Evolutionary conservation across 2,797 vertebrate genomes (phyloP).

Genomic region (Enteromius paludinosus): DNA sequence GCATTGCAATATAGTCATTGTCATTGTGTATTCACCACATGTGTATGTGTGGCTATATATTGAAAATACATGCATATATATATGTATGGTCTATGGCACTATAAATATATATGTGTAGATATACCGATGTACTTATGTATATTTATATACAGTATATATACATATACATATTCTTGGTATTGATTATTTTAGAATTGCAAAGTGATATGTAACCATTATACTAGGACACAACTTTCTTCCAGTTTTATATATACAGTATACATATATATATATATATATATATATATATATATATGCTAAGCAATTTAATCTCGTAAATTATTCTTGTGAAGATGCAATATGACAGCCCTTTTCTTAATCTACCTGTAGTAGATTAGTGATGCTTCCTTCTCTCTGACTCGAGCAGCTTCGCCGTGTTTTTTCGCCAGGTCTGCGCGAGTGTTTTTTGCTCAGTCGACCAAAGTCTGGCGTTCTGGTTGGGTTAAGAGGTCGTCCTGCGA

Average conservation of each 20-base stretch:
- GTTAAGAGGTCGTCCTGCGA: conserved; percentile 59
- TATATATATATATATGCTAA: conserved; percentile 82
- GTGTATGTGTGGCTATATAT: conserved; percentile 78
- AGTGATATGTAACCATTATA: conserved; percentile 78
- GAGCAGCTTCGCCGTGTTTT: conserved; percentile 70
- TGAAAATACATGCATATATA: conserved; percentile 79
- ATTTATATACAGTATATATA: conserved; percentile 63
- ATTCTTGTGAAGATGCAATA: conserved; percentile 79
- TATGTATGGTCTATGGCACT: conserved; percentile 80
- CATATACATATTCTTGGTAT: conserved; percentile 82
- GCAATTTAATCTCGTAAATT: conserved; percentile 76
- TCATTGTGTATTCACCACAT: conserved; percentile 82
- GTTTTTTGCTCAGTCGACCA: conserved; percentile 44
- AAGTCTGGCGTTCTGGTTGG: conserved; percentile 53
- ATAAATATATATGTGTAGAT: conserved; percentile 76
- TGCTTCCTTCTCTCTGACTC: conserved; percentile 68
- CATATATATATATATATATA: conserved; percentile 79
- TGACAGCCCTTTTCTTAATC: conserved; percentile 74
- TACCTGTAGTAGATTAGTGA: conserved; percentile 71
- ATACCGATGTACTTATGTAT: conserved; percentile 75
- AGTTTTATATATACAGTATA: conserved; percentile 78
- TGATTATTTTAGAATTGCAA: conserved; percentile 83
- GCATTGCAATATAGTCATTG: conserved; percentile 81
- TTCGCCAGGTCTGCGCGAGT: conserved; percentile 1
- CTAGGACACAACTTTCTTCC: conserved; percentile 83